Conservation (phyloP, 2,888 invertebrate genomes). For the Volucella inflata region DNA sequence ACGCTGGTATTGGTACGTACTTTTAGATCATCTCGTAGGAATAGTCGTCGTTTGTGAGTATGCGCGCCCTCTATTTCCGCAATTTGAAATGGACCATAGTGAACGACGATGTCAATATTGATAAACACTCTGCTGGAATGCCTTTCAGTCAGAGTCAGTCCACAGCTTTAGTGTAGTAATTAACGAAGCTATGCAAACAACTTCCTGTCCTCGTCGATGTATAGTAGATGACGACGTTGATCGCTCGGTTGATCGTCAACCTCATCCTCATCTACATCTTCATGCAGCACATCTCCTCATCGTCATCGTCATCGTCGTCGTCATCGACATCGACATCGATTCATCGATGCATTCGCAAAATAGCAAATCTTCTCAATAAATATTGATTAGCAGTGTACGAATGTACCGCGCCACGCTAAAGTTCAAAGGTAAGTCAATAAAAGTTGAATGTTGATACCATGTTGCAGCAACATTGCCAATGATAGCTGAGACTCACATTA, state of each 20-base stretch:
- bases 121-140: conserved; percentile 65
- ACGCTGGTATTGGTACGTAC: neutral
- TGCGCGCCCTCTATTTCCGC: conserved; percentile 67
- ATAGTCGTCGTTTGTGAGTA: neutral
- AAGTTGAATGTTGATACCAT: conserved; percentile 47
- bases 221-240: neutral
- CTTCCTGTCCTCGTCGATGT: conserved; percentile 49
- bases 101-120: conserved; percentile 70
- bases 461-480: conserved; percentile 65
- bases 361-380: conserved; percentile 45
- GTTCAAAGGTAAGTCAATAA: conserved; percentile 67
- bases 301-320: conserved; percentile 3
- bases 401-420: conserved; percentile 17
- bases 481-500: neutral
- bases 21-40: no score
- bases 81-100: conserved; percentile 71
- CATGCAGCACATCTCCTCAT: neutral
- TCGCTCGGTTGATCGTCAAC: neutral
- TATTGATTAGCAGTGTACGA: conserved; percentile 50
- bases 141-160: neutral
- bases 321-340: neutral
- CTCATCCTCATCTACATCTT: conserved; percentile 31
- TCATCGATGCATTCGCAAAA: neutral
- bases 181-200: conserved; percentile 58
- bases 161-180: conserved; percentile 28